Base-by-base conservation (phyloP, 2,888 invertebrate genomes). In the Steinernema carpocapsae region DNA sequence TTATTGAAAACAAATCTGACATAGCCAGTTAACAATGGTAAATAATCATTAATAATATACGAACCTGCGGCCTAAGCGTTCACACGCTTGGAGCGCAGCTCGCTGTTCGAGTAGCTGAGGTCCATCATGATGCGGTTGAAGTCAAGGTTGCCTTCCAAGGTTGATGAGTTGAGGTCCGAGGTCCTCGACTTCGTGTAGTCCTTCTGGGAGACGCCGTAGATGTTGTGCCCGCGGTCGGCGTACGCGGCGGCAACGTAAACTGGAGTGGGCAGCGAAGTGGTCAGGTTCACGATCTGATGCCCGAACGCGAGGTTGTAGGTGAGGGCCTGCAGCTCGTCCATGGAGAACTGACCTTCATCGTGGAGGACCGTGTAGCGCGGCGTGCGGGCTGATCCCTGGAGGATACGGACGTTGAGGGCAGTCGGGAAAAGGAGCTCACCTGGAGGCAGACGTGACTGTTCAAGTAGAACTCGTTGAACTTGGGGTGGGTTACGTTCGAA, bases 291-390 rank as follows among this genome's bases (percentile, higher is more conserved):
- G 64, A 85, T 85, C 74, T 86, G 84, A 52, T 84, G 83, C 1
- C 79, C 78, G 76, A 80, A 81, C 45, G 80, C 78, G 26, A 87
- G 78, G 0, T 78, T 73, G 76, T 80, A 80, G 0, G 85, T 83
- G 24, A 84, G 37, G 12, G 72, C 75, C 64, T 87, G 78, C 19
- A 87, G 46, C 14, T 76, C 76, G 64, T 86, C 83, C 79, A 81
- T 76, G 3, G 76, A 26, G 22, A 81, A 73, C 22, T 83, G 74
- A 43, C 43, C 71, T 22, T 86, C 85, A 70, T 87, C 84, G 22
- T 74, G 42, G 10, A 87, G 73, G 0, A 87, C 80, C 0, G 85
- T 84, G 78, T 85, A 87, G 0, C 83, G 78, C 10, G 87, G 86
- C 6, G 82, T 81, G 42, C 79, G 79, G 2, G 83, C 85, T 0